Conservation (phyloP, 1,140 invertebrate genomes). For the Dendrolimus kikuchii region DNA sequence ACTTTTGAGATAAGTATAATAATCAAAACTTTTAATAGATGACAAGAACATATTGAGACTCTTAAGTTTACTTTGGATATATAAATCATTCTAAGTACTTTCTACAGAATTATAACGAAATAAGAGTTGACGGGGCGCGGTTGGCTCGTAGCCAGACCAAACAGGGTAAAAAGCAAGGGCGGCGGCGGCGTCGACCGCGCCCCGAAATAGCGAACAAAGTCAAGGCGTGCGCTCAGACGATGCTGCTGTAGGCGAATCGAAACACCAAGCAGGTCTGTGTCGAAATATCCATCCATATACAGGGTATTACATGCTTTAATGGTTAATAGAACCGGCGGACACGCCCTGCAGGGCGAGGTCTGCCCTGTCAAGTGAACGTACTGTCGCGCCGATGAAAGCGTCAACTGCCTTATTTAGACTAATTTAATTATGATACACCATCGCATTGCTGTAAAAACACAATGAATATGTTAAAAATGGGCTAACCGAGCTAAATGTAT, state of each 20-base stretch:
- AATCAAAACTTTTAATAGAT: too few relatives aligned
- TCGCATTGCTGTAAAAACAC: not conserved
- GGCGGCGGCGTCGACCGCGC: conserved; percentile 57
- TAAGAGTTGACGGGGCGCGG: conserved; percentile 42
- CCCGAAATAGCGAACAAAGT: conserved; percentile 64
- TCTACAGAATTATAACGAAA: conserved; percentile 15
- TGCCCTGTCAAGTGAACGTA: not conserved
- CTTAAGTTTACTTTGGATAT: conserved; percentile 1
- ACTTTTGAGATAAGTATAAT: too few relatives aligned
- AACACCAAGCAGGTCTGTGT: conserved; percentile 2
- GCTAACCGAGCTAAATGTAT: not conserved
- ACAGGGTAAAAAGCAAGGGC: conserved; percentile 68
- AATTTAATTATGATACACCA: conserved; percentile 8
- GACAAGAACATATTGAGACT: too few relatives aligned
- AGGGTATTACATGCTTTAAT: too few relatives aligned
- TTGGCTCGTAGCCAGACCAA: conserved; percentile 63
- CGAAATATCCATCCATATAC: too few relatives aligned
- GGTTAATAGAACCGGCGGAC: conserved; percentile 3
- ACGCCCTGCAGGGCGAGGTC: conserved; percentile 12
- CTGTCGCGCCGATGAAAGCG: conserved; percentile 4
- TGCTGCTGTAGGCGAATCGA: conserved; percentile 7
- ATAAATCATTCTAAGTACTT: conserved; percentile 22
- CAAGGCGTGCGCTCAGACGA: conserved; percentile 49
- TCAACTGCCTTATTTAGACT: conserved; percentile 7
- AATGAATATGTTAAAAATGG: not conserved